These are phyloP conservation scores for Peromyscus eremicus DNA, from an alignment of 2,797 vertebrate genomes.

Conservation along the genomic window DNA sequence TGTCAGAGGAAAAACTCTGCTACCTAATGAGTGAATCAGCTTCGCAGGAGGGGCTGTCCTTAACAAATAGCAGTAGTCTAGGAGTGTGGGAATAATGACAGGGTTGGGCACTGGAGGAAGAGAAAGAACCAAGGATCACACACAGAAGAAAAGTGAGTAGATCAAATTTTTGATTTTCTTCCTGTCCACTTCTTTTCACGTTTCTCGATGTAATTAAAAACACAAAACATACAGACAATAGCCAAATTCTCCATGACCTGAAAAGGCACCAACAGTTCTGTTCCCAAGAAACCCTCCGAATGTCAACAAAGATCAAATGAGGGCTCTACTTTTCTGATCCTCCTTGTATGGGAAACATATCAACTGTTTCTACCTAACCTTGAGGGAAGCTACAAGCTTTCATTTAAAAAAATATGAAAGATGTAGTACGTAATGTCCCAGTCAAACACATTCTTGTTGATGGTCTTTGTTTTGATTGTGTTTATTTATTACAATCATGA, in stretches of 20 bases:
- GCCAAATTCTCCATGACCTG: neutral
- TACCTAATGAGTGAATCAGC: neutral
- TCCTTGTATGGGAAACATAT: neutral
- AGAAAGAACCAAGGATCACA: neutral
- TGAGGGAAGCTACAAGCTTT: neutral
- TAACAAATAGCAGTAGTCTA: neutral
- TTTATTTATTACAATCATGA: conserved; percentile 22
- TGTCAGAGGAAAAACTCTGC: neutral
- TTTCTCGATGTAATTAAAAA: conserved; percentile 45
- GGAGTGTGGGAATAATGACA: neutral
- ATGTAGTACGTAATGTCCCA: neutral
- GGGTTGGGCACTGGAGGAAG: neutral
- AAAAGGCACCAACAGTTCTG: neutral
- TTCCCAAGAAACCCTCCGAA: neutral
- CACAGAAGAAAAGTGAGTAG: neutral
- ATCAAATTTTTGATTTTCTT: neutral
- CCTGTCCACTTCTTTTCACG: neutral
- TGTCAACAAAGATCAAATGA: conserved; percentile 16
- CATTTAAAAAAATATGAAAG: conserved; percentile 4
- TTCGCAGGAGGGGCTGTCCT: neutral
- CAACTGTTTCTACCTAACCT: neutral
- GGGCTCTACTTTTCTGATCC: too few species aligned
- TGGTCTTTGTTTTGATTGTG: neutral
- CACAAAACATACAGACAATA: neutral
- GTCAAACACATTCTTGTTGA: neutral